Evolutionary conservation across 1,140 invertebrate species (phyloP), one percentile per base, ranked within the genome.

Genomic region (Frieseomelitta varia): DNA sequence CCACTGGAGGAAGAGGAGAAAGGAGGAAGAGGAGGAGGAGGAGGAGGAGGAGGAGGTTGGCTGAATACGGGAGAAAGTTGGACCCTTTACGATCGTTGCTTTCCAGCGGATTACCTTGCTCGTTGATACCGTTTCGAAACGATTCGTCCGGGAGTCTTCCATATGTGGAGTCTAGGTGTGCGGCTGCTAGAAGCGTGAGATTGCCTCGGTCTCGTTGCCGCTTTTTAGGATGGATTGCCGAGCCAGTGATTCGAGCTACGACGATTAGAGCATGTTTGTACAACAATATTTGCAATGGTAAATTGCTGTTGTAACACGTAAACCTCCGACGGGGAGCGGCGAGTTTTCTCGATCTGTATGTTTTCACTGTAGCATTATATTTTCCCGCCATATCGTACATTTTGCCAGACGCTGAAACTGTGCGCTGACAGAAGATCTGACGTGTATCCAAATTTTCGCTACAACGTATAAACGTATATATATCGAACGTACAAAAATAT

Each of bases 121-220:
- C 39, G 58, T 51, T 51, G 75, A 47, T 77, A 77, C 58, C 39
- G 21, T 72, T 72, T 53, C 71, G 71, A 72, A 72, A 27, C 71
- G 47, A 53, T 51, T 19, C 39, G 24, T 47, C 58, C 58, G 24
- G 15, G 15, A 39, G 71, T 53, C 39, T 27, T 73, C 72, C 72
- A 30, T 73, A 53, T 73, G 39, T n/a, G 71, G 71, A n/a, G n/a
- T n/a, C 14, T 11, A 72, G n/a, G 30, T 30, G 24, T 53, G 71
- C 27, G 47, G 24, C 30, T 72, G 10, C 30, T 61, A n/a, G 30
- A 27, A 72, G 21, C 71, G 71, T 72, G 47, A 27, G 71, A 51
- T 51, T 72, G 47, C 58, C 24, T 27, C 14, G 39, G 1, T n/a
- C 34, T 47, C 53, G 39, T 17, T 19, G 71, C 14, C n/a, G 47